Percentiles rank a stretch among this genome's conserved stretches.
Evolutionary conservation across 2,797 vertebrate genomes (phyloP).

Genomic region (Chaetodon trifasciatus): DNA sequence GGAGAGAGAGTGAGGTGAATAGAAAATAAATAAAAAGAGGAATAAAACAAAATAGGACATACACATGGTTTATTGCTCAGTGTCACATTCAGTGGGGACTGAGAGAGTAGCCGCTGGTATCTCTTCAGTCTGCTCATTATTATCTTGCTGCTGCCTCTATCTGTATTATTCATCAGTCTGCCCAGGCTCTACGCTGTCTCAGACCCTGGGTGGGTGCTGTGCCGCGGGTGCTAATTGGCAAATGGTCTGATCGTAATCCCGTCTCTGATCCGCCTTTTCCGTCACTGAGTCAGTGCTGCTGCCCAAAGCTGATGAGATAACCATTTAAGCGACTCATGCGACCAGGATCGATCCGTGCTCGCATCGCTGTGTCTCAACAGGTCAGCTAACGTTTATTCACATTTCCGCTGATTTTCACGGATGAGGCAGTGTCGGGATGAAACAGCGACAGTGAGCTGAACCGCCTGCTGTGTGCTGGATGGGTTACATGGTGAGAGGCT

Average conservation of each 20-base stretch:
- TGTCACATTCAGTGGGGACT: conserved; percentile 47
- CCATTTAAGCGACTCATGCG: conserved; percentile 15
- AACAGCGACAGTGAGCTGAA: conserved; percentile 5
- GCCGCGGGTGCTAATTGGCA: conserved; percentile 61
- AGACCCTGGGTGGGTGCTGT: conserved; percentile 29
- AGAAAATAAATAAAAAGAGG: conserved; percentile 46
- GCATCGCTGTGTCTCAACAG: conserved; percentile 14
- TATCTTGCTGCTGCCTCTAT: conserved; percentile 32
- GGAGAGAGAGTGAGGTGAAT: neutral
- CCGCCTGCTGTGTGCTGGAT: conserved; percentile 39
- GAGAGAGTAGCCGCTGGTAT: conserved; percentile 27
- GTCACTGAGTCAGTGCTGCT: conserved; percentile 21
- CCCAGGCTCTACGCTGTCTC: neutral
- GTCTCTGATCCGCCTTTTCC: conserved; percentile 47
- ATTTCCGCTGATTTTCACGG: conserved; percentile 44
- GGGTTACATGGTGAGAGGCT: conserved; percentile 27
- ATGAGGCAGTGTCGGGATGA: conserved; percentile 24
- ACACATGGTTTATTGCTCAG: conserved; percentile 39
- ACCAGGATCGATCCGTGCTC: conserved; percentile 41
- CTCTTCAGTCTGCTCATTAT: conserved; percentile 56
- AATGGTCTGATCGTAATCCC: conserved; percentile 54
- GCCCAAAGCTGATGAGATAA: conserved; percentile 52
- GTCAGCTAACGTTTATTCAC: conserved; percentile 36
- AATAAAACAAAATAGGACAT: conserved; percentile 52
- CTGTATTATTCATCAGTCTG: conserved; percentile 51